Percentiles rank a stretch among this genome's conserved stretches.
Evolutionary conservation across 2,888 invertebrate genomes (phyloP).

Genomic region (Rhodophaea formosa): DNA sequence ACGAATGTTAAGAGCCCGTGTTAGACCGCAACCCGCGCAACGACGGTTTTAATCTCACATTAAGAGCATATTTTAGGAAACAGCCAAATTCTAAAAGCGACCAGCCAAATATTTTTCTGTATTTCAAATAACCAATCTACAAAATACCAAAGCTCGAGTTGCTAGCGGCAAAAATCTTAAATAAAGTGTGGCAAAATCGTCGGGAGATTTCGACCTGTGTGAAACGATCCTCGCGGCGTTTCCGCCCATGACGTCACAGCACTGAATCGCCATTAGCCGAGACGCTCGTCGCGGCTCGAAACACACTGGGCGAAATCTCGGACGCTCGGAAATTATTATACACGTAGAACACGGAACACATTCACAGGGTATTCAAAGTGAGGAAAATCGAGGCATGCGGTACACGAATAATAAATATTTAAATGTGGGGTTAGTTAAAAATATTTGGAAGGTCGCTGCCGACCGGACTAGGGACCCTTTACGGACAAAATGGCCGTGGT

Average conservation of each 20-base stretch:
- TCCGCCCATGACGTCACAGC: constrained; percentile 27
- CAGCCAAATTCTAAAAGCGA: constrained; percentile 74
- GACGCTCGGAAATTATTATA: constrained; percentile 40
- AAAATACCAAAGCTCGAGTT: constrained; percentile 61
- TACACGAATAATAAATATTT: constrained; percentile 51
- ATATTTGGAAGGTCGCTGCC: constrained; percentile 65
- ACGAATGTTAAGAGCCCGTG: constrained; percentile 31
- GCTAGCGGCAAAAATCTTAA: constrained; percentile 63
- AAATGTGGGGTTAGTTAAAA: constrained; percentile 51
- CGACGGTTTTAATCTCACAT: constrained; percentile 40
- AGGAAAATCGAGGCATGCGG: constrained; percentile 62
- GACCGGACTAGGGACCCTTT: constrained; percentile 40
- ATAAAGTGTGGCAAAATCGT: constrained; percentile 50
- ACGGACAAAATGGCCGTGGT: constrained; percentile 18
- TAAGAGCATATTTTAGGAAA: constrained; percentile 58
- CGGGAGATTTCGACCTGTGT: constrained; percentile 41
- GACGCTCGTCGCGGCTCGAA: constrained; percentile 28
- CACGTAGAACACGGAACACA: constrained; percentile 62
- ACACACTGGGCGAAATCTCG: constrained; percentile 41
- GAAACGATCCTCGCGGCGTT: constrained; percentile 25
- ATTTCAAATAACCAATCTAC: constrained; percentile 48
- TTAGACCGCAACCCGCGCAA: constrained; percentile 43
- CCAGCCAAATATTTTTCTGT: constrained; percentile 69
- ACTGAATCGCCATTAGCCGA: constrained; percentile 37
- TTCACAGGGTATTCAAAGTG: constrained; percentile 61